Percentiles rank a stretch among this genome's conserved stretches.
These are phyloP conservation scores for Pammene aurita DNA, from an alignment of 2,888 invertebrate species.

Conservation along the genomic window DNA sequence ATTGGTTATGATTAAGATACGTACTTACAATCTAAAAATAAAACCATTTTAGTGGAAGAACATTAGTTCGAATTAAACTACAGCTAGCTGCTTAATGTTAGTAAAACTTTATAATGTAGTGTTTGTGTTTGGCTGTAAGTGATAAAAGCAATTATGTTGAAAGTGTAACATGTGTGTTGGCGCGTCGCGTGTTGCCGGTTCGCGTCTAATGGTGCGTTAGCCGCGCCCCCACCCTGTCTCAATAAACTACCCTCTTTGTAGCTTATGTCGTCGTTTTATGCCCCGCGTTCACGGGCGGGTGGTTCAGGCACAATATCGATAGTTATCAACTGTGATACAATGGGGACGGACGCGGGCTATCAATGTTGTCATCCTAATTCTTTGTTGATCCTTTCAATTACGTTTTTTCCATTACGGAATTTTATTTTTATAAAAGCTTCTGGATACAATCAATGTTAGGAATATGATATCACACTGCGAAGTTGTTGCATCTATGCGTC, in stretches of 20 bases:
- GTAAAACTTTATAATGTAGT: constrained; percentile 35
- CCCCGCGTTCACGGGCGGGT: constrained; percentile 48
- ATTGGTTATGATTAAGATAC: background rate
- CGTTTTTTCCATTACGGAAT: constrained; percentile 16
- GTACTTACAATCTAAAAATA: background rate
- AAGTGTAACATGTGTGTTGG: constrained; percentile 74
- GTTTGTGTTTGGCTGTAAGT: constrained; percentile 50
- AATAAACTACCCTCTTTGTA: constrained; percentile 67
- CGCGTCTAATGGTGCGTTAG: constrained; percentile 78
- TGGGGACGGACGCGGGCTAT: constrained; percentile 36
- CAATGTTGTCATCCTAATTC: constrained; percentile 41
- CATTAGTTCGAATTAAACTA: background rate
- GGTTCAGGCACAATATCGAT: constrained; percentile 41
- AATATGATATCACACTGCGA: constrained; percentile 1
- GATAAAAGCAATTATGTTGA: constrained; percentile 79
- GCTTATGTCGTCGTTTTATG: constrained; percentile 59
- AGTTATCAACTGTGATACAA: constrained; percentile 39
- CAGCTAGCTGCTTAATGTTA: constrained; percentile 22
- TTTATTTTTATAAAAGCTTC: background rate
- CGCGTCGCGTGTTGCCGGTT: constrained; percentile 71
- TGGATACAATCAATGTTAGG: background rate
- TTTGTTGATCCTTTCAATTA: constrained; percentile 31
- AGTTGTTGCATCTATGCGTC: background rate
- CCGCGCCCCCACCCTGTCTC: constrained; percentile 51
- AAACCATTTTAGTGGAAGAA: background rate